Evolutionary conservation across 2,888 invertebrate species (phyloP), one percentile per base, ranked within the genome.

Genomic region (Ophion ellenae): DNA sequence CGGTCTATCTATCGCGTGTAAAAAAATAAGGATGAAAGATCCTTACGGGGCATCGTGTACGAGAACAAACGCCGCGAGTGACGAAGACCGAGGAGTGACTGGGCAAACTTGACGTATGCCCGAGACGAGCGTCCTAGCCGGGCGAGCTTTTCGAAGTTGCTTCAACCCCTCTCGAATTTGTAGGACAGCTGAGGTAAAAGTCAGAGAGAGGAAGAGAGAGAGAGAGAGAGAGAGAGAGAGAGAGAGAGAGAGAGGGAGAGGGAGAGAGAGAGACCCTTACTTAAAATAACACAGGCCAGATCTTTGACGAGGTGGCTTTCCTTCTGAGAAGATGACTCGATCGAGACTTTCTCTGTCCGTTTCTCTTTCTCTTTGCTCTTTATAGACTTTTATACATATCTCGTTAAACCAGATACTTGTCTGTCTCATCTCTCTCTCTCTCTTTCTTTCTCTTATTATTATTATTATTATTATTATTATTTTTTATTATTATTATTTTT

Each of bases 321-420:
- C 91, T 92, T 92, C 91, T 90, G 82, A 89, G 91, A 91, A 91
- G 91, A 93, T 93, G 92, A 93, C 92, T 93, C 90, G 90, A 92
- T 93, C 89, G 92, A 92, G 92, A 89, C 90, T 87, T 88, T 87
- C 88, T 81, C 87, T 85, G 83, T 69, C 64, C 75, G 61, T 47
- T 61, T 63, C 24, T 53, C 71, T 53, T 74, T 45, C 45, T 73
- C 77, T 81, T 77, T 36, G 85, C 86, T 89, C 88, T 90, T 89
- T 86, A 88, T 89, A 89, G 45, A 24, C 64, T n/a, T 11, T 6
- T 24, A 20, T 20, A 28, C 10, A 24, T 63, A 32, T n/a, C 20
- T 66, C 28, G 28, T 28, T 28, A 28, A 28, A 28, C 32, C 45
- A 67, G 11, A 67, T 64, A 64, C 32, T 14, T 64, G 64, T 9